Percentiles rank a stretch among this genome's conserved stretches.
Conservation (phyloP, 2,113 vertebrate species). For the Tyto alba region DNA sequence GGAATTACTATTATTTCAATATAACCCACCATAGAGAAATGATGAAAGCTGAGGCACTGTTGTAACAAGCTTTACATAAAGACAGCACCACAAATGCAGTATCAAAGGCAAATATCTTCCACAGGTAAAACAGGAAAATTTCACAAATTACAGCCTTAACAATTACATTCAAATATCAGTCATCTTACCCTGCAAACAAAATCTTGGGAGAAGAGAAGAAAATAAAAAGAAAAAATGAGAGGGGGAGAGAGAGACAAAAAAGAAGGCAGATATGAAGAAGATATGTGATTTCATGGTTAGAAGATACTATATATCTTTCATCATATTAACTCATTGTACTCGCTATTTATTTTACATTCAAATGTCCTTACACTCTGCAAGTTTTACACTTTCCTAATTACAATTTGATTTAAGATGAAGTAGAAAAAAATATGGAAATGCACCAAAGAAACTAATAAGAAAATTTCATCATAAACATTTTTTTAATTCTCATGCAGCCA, state of each 20-base stretch:
- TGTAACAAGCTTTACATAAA: background rate
- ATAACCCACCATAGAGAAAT: conserved; percentile 8
- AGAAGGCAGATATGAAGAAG: background rate
- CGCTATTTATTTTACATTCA: background rate
- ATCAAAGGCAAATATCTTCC: background rate
- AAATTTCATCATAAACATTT: background rate
- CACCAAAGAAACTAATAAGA: background rate
- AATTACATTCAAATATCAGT: background rate
- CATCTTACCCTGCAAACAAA: background rate
- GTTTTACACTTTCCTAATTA: background rate
- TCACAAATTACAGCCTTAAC: background rate
- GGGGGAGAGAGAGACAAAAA: accelerated
- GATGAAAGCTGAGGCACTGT: background rate
- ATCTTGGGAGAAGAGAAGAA: background rate
- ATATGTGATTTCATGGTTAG: background rate
- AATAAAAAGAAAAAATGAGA: background rate
- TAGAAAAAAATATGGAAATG: background rate
- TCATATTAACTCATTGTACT: background rate
- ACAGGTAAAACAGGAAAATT: background rate
- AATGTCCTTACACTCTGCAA: background rate
- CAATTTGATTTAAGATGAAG: background rate
- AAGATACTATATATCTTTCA: background rate
- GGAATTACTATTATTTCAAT: conserved; percentile 50
- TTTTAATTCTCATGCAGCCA: background rate
- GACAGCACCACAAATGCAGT: background rate